Percentiles rank a stretch among this genome's conserved stretches.
These are phyloP conservation scores for Melanchra persicariae DNA, from an alignment of 2,888 invertebrate species.

Conservation along the genomic window DNA sequence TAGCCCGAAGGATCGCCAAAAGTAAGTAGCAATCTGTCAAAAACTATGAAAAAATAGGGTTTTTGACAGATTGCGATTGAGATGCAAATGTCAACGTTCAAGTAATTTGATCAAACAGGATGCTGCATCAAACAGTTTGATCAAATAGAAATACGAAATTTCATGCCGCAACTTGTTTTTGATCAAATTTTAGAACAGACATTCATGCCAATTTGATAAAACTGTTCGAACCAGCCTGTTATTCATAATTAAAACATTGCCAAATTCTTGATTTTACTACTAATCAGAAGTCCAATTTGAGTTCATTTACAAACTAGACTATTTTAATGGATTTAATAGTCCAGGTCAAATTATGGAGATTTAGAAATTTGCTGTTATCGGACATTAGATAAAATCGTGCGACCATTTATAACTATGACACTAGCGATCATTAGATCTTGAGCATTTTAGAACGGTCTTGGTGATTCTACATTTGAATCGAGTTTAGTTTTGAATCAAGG, in stretches of 20 bases:
- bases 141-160: too few relatives aligned
- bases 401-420: constrained; percentile 10
- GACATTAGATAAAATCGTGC: not conserved
- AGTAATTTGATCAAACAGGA: too few relatives aligned
- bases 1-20: too few relatives aligned
- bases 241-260: constrained; percentile 18
- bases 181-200: too few relatives aligned
- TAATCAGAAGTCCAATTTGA: not conserved
- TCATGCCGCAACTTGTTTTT: too few relatives aligned
- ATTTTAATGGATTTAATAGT: constrained; percentile 15
- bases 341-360: constrained; percentile 11
- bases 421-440: not conserved
- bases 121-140: too few relatives aligned
- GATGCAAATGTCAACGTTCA: too few relatives aligned
- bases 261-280: constrained; percentile 9
- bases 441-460: not conserved
- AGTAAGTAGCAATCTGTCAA: too few relatives aligned
- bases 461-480: not conserved
- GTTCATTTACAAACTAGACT: constrained; percentile 8
- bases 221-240: too few relatives aligned
- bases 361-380: constrained; percentile 3
- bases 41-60: too few relatives aligned
- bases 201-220: too few relatives aligned
- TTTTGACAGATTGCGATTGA: too few relatives aligned
- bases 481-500: not conserved